Percentiles rank a stretch among this genome's conserved stretches.
Conservation (phyloP, 1,140 invertebrate genomes). For the Diabrotica undecimpunctata region DNA sequence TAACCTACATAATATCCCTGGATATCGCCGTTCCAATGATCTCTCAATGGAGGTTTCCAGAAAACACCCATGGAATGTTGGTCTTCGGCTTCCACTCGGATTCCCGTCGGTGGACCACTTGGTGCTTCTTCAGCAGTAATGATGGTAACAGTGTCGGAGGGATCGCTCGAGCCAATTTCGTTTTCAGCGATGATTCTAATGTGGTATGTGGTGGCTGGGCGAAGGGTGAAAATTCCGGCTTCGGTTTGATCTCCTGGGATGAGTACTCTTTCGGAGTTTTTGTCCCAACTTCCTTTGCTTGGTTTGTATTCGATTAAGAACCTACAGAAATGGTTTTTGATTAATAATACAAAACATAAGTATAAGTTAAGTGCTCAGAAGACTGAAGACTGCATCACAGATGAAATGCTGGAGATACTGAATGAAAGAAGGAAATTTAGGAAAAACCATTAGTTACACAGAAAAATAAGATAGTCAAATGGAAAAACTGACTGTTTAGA, state of each 20-base stretch:
- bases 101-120: slow-evolving; percentile 74
- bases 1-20: slow-evolving; percentile 88
- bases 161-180: slow-evolving; percentile 85
- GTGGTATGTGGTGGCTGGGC: slow-evolving; percentile 89
- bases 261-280: slow-evolving; percentile 77
- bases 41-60: slow-evolving; percentile 87
- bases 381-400: too few relatives aligned
- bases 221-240: slow-evolving; percentile 81
- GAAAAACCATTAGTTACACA: too few relatives aligned
- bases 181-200: slow-evolving; percentile 92
- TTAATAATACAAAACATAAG: background rate
- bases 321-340: slow-evolving; percentile 44
- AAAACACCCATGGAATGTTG: slow-evolving; percentile 88
- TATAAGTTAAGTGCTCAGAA: background rate
- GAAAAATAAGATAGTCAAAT: too few relatives aligned
- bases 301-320: slow-evolving; percentile 93
- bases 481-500: too few relatives aligned
- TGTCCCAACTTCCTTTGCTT: slow-evolving; percentile 80
- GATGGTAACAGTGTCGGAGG: slow-evolving; percentile 88
- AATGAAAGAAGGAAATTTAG: too few relatives aligned
- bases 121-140: slow-evolving; percentile 94
- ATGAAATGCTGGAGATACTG: too few relatives aligned
- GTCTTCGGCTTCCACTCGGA: slow-evolving; percentile 86
- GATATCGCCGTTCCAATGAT: slow-evolving; percentile 92
- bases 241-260: slow-evolving; percentile 82